Evolutionary conservation across 2,888 invertebrate species (phyloP).

Genomic region (Orchesella flavescens): DNA sequence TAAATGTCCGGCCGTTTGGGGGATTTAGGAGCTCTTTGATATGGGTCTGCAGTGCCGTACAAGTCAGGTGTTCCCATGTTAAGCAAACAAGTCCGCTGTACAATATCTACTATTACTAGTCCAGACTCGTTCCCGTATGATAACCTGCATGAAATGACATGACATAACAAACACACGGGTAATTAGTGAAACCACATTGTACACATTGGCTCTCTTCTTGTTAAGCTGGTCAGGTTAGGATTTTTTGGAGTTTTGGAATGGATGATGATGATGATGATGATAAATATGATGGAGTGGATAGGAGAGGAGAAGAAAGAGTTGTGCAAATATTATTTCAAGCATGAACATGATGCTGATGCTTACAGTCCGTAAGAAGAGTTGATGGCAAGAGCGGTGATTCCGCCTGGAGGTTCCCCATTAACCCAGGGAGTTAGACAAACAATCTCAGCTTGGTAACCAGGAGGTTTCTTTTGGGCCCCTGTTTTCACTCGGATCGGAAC

Average conservation of each 20-base stretch:
- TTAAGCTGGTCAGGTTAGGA: constrained; percentile 1
- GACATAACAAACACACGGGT: not conserved
- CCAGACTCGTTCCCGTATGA: constrained; percentile 98
- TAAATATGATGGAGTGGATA: too few species aligned
- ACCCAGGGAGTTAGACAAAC: constrained; percentile 92
- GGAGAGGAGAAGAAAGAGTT: not conserved
- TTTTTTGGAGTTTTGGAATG: too few species aligned
- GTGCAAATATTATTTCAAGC: constrained; percentile 34
- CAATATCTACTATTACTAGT: constrained; percentile 93
- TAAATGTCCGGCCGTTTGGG: constrained; percentile 78
- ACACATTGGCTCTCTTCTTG: not conserved
- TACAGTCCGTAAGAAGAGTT: constrained; percentile 98
- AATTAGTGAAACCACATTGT: too few species aligned
- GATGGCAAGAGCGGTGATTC: constrained; percentile 90
- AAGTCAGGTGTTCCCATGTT: constrained; percentile 93
- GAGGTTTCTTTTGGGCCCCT: constrained; percentile 87
- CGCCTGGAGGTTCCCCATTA: constrained; percentile 86
- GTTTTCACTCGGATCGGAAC: constrained; percentile 81
- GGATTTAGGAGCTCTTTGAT: constrained; percentile 85
- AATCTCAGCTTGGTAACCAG: constrained; percentile 98
- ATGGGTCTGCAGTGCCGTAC: constrained; percentile 88
- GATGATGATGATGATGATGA: too few species aligned
- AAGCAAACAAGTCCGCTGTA: constrained; percentile 90
- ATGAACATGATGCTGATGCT: constrained; percentile 75
- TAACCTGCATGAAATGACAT: constrained; percentile 88